Conservation (phyloP, 2,113 vertebrate genomes). For the Vireo altiloquus region DNA sequence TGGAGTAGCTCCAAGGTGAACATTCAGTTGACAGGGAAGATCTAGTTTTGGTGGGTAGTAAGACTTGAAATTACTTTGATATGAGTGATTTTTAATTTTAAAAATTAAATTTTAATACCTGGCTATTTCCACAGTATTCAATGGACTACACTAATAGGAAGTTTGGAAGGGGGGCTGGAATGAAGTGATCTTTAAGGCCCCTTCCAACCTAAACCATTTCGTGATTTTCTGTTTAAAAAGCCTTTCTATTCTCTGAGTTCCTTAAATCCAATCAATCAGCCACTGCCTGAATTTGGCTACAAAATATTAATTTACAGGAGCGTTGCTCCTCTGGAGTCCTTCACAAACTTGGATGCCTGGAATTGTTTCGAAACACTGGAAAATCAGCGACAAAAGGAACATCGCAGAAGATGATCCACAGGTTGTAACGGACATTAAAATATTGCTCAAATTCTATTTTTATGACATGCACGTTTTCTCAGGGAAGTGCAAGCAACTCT, state of each 20-base stretch:
- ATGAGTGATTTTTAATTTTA: not conserved
- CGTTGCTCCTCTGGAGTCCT: not conserved
- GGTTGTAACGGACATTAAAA: not conserved
- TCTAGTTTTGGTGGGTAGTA: not conserved
- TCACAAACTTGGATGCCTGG: not conserved
- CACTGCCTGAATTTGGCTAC: not conserved
- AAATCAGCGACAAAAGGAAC: not conserved
- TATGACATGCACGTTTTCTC: slow-evolving; percentile 8
- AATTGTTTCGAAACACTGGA: slow-evolving; percentile 8
- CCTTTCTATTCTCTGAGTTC: not conserved
- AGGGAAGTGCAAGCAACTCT: not conserved
- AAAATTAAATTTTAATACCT: not conserved
- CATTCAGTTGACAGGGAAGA: not conserved
- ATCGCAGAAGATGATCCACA: not conserved
- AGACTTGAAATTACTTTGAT: not conserved
- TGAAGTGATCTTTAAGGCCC: not conserved
- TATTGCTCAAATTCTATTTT: not conserved
- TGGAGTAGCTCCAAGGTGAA: not conserved
- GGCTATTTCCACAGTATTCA: not conserved
- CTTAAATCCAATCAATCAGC: not conserved
- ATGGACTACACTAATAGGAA: not conserved
- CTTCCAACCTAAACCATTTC: not conserved
- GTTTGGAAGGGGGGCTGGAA: not conserved
- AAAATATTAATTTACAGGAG: not conserved
- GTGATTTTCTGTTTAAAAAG: not conserved